Conservation (phyloP, 2,113 vertebrate genomes). For the Eurystomus gularis region DNA sequence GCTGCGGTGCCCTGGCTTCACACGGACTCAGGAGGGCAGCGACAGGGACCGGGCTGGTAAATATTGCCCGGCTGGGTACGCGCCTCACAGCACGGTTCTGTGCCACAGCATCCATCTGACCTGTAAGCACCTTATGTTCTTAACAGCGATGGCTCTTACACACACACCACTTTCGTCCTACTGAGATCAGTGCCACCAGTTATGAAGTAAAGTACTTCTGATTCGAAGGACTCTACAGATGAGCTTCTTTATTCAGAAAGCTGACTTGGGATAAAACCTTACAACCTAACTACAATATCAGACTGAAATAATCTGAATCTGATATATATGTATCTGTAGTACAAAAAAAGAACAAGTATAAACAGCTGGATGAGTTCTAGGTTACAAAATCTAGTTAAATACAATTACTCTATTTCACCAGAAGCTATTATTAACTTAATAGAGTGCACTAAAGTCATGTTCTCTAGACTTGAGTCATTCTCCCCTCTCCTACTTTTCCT, state of each 20-base stretch:
- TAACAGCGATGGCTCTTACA: background rate
- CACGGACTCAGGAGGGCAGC: accelerated
- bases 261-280: background rate
- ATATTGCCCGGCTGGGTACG: accelerated
- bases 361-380: background rate
- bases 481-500: background rate
- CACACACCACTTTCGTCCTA: background rate
- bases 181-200: background rate
- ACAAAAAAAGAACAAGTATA: background rate
- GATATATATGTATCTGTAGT: background rate
- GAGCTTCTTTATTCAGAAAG: background rate
- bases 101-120: background rate
- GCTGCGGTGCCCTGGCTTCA: background rate
- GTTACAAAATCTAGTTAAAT: background rate
- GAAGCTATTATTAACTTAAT: background rate
- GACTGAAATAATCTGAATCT: background rate
- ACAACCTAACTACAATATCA: background rate
- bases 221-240: background rate
- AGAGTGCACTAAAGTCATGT: background rate
- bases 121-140: background rate
- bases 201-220: background rate
- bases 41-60: too few relatives aligned
- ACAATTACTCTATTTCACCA: background rate
- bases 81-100: accelerated
- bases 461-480: background rate